Evolutionary conservation across 2,888 invertebrate species (phyloP), one percentile per base, ranked within the genome.

Genomic region (Pseudolycoriella hygida): DNA sequence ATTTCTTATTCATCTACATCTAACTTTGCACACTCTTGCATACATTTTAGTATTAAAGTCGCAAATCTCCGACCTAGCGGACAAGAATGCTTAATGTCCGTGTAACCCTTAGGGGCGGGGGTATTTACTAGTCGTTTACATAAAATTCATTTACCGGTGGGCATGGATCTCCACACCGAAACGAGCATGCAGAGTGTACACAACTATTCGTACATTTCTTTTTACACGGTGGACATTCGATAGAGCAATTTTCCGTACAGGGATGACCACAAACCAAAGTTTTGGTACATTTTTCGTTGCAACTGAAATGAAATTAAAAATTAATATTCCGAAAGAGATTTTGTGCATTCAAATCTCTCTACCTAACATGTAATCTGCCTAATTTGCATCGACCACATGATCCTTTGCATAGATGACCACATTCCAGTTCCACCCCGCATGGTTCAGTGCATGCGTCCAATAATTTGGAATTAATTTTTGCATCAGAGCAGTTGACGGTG

Each of bases 161-260:
- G 34, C 43, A 43, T 43, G 43, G 43, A 12, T 18, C 4, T 34
- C 43, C 43, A 34, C 43, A 43, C 6, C 6, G 17, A 8, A 34
- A 32, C 2, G 32, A 17, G 34, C 43, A 43, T 34, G 10, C 17
- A 1, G 43, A 43, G 17, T 43, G 43, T 8, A 32, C 31, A 34
- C 43, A 43, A 2, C 18, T 32, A n/a, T 32, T 43, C 11, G 12
- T 11, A 32, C 43, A 43, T n/a, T 31, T 11, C 15, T 18, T 2
- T 32, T 17, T 43, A n/a, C 43, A 43, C 18, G 43, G 43, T 32
- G 17, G n/a, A 34, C 43, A 43, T 1, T 43, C 18, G 18, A 32
- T 14, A 8, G 43, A 31, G 31, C 43, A 43, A 17, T 2, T 18
- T 10, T 34, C 32, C 4, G 17, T 31, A n/a, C 43, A 43, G 3